Evolutionary conservation across 1,140 invertebrate genomes (phyloP).

Genomic region (Maniola jurtina): DNA sequence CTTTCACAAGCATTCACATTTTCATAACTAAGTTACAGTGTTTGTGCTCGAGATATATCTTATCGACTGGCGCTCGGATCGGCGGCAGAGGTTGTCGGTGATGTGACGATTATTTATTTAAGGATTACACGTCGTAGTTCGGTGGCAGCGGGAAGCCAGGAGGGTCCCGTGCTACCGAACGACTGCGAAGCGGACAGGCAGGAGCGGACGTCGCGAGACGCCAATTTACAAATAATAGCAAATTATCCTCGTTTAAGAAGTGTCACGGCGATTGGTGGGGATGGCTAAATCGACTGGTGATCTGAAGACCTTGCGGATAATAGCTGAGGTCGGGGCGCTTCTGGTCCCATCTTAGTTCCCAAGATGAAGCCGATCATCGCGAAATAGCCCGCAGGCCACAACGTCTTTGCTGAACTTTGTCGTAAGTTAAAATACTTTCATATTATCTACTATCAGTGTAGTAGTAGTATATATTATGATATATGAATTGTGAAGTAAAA

Average conservation of each 20-base stretch:
- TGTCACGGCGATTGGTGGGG: constrained; percentile 75
- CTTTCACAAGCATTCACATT: constrained; percentile 52
- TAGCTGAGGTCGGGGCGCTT: constrained; percentile 60
- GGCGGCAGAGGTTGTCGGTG: constrained; percentile 44
- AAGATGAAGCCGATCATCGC: constrained; percentile 44
- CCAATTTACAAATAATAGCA: constrained; percentile 79
- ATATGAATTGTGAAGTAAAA: no score
- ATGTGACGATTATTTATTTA: constrained; percentile 68
- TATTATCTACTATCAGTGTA: background rate
- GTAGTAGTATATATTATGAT: background rate
- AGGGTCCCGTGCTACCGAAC: constrained; percentile 65
- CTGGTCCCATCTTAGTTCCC: constrained; percentile 58
- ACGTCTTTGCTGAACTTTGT: constrained; percentile 34
- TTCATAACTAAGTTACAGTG: constrained; percentile 46
- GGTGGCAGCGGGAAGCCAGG: constrained; percentile 54
- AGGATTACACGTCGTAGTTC: constrained; percentile 43
- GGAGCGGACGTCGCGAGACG: constrained; percentile 63
- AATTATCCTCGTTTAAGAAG: constrained; percentile 78
- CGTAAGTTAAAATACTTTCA: constrained; percentile 34
- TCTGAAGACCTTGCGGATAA: constrained; percentile 73
- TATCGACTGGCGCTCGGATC: constrained; percentile 69
- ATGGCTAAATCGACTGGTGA: constrained; percentile 75
- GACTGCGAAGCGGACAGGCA: constrained; percentile 56
- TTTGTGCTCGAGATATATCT: constrained; percentile 60
- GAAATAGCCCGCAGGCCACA: constrained; percentile 52